A percentile compares a stretch with the other conserved stretches of the same genome.
These are phyloP conservation scores for Psilanteris sp. DNA, from an alignment of 1,140 invertebrate genomes.

Conservation along the genomic window DNA sequence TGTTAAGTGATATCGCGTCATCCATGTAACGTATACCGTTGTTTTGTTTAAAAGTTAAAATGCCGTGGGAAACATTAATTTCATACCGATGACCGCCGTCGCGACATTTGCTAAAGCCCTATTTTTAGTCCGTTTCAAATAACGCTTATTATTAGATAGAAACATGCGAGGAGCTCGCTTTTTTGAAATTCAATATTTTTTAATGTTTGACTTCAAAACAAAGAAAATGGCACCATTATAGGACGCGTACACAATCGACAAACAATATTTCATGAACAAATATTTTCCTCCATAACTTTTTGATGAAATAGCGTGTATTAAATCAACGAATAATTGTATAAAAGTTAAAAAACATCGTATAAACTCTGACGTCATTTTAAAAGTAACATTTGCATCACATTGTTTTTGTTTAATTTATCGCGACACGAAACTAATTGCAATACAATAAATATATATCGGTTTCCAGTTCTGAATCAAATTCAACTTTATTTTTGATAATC, in stretches of 20 bases:
- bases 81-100: slow-evolving; percentile 35
- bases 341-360: no score
- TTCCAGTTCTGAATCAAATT: no score
- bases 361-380: no score
- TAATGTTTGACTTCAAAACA: slow-evolving; percentile 18
- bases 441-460: no score
- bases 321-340: no score
- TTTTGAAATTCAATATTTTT: slow-evolving; percentile 27
- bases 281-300: background rate
- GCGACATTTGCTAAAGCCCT: slow-evolving; percentile 37
- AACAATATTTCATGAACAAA: slow-evolving; percentile 8
- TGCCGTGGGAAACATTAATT: slow-evolving; percentile 52
- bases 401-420: no score
- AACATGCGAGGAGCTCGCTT: slow-evolving; percentile 10
- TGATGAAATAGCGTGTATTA: background rate
- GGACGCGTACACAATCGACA: background rate
- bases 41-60: slow-evolving; percentile 60
- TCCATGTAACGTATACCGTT: slow-evolving; percentile 40
- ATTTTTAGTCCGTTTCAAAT: slow-evolving; percentile 39
- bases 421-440: no score
- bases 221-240: slow-evolving; percentile 9
- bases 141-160: slow-evolving; percentile 40
- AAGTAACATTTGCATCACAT: no score
- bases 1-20: slow-evolving; percentile 55
- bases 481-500: no score